Evolutionary conservation across 2,888 invertebrate species (phyloP), one percentile per base, ranked within the genome.

Genomic region (Phortica magna): DNA sequence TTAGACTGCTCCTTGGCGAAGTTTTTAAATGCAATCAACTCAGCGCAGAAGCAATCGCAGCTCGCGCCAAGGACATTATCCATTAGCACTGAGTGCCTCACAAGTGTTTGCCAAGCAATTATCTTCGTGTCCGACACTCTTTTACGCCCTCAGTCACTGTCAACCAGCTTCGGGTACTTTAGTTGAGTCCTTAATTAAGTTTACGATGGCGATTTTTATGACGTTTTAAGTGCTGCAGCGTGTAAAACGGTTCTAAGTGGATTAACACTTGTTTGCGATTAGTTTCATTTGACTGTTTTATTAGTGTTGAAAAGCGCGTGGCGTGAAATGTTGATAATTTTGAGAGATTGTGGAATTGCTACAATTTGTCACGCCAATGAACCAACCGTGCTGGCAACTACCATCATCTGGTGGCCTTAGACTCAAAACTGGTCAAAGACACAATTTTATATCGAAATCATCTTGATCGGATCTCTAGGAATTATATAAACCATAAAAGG

Each of bases 41-140:
- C 67, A 67, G 7, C 14, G 7, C 22, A 22, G 19, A 61, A 5
- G 31, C 61, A 61, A 61, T 61, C 17, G 61, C 17, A 61, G 48
- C 48, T 48, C 53, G 55, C 70, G 70, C 70, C 70, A 71, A 71
- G 70, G 70, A 71, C 70, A 71, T 71, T 71, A 84, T 82, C 87
- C 85, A 85, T 86, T 88, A 86, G 88, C 85, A 84, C 79, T 80
- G 88, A 86, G 88, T 77, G 81, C 82, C 87, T 84, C 83, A 84
- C 88, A 85, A 86, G 85, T 86, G 88, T 85, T 86, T 88, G 70
- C 70, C 70, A 71, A 71, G 70, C 70, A 71, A 71, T 71, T 71
- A 71, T 71, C 7, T 12, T 53, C 31, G 53, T 71, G 70, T 71
- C 53, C 53, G 70, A 71, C 70, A 71, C 70, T 53, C 70, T 71